Evolutionary conservation across 2,888 invertebrate species (phyloP), one percentile per base, ranked within the genome.

Genomic region (Diploptera punctata): DNA sequence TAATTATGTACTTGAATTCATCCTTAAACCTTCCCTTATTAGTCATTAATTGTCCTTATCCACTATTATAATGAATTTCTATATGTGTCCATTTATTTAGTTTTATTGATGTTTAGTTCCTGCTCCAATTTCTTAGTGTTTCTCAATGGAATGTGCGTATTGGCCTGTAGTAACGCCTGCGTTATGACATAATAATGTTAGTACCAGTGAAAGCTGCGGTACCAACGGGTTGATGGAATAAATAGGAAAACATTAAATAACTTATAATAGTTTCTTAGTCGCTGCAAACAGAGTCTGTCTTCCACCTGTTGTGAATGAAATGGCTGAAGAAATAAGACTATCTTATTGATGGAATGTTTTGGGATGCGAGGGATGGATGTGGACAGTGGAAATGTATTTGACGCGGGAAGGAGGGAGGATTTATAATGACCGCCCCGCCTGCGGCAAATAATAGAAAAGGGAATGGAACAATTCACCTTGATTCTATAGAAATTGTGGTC

Each of bases 381-480:
- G 19, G 5, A n/a, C 1, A 19, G 26, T 13, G 24, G 24, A 13
- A 38, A 13, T 38, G 7, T 38, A 9, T 38, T 38, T 9, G 13
- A 38, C 13, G 13, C 5, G 38, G 38, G 38, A 5, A 38, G 38
- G 7, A 52, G 52, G 52, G 9, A 19, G 18, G 5, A 38, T n/a
- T 31, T 38, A n/a, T 62, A 21, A 43, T 62, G 38, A 43, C 33
- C 38, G 33, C 38, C 38, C 31, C 13, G 3, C 13, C 33, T 10
- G 43, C 18, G 13, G 19, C 21, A 16, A 38, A 62, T 62, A 62
- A 21, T 60, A 9, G 31, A 60, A 60, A 16, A 16, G 31, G 31
- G 10, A 62, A 18, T 21, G 21, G 62, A 62, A 43, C 62, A 62
- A 62, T 62, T 62, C 43, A 62, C 38, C 9, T 38, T 62, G 62